Percentiles rank a stretch among this genome's conserved stretches.
Conservation (phyloP, 1,140 invertebrate species). For the Achatina immaculata region DNA sequence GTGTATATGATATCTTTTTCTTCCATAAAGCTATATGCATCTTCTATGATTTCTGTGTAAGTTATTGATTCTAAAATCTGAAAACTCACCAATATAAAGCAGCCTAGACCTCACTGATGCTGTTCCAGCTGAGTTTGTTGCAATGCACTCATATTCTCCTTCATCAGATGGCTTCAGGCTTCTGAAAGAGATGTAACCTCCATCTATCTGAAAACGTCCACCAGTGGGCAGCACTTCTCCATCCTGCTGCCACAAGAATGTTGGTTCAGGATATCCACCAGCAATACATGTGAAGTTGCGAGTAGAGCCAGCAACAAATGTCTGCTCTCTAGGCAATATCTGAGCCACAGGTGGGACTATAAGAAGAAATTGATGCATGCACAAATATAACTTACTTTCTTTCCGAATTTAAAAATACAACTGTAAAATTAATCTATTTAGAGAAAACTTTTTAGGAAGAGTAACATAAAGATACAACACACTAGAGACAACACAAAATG, state of each 20-base stretch:
- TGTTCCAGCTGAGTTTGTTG: slow-evolving; percentile 64
- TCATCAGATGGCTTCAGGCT: slow-evolving; percentile 60
- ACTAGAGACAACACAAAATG: no score
- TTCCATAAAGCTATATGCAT: no score
- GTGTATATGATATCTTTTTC: no score
- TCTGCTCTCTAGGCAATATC: slow-evolving; percentile 62
- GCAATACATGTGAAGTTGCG: slow-evolving; percentile 59
- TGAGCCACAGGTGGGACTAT: slow-evolving; percentile 70
- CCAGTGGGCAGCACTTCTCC: slow-evolving; percentile 51
- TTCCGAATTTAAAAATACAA: neutral
- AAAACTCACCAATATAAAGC: slow-evolving; percentile 63
- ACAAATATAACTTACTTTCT: neutral
- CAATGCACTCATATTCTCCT: slow-evolving; percentile 67
- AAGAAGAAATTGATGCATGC: slow-evolving; percentile 35
- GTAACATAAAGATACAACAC: no score
- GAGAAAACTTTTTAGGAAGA: no score
- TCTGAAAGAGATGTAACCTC: slow-evolving; percentile 52
- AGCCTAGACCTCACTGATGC: slow-evolving; percentile 52
- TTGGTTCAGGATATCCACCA: slow-evolving; percentile 60
- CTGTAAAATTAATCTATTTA: no score
- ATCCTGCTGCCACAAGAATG: slow-evolving; percentile 57
- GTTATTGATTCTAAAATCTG: no score
- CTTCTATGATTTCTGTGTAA: no score
- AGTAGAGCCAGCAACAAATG: slow-evolving; percentile 61
- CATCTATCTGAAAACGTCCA: slow-evolving; percentile 49